Conservation (phyloP, 2,113 vertebrate species). For the Hirundichthys speculiger region DNA sequence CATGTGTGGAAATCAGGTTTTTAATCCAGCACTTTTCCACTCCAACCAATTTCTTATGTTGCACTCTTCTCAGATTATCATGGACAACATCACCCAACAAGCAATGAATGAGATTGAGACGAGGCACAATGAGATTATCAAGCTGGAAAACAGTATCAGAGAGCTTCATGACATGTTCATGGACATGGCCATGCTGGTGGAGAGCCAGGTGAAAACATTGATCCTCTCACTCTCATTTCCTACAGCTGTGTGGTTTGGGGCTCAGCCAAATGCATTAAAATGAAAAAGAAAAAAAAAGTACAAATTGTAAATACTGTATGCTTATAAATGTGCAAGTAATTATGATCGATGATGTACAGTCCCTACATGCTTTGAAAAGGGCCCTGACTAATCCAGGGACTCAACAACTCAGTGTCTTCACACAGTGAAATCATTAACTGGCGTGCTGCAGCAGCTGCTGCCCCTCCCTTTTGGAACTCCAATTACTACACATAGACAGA, state of each 20-base stretch:
- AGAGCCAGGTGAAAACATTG: slow-evolving; percentile 89
- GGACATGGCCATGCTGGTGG: slow-evolving; percentile 99
- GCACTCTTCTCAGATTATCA: slow-evolving; percentile 87
- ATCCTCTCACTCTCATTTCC: neutral
- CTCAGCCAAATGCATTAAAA: slow-evolving; percentile 23
- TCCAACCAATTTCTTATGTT: neutral
- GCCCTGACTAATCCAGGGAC: neutral
- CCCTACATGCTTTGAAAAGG: neutral
- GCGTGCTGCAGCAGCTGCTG: slow-evolving; percentile 13
- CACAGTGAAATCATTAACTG: slow-evolving; percentile 23
- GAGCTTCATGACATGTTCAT: slow-evolving; percentile 99
- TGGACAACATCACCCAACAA: slow-evolving; percentile 97
- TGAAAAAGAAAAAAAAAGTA: neutral
- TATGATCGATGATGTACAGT: neutral
- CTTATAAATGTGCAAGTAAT: slow-evolving; percentile 8
- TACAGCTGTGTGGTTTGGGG: slow-evolving; percentile 29
- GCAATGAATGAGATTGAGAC: slow-evolving; percentile 97
- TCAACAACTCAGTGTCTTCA: slow-evolving; percentile 4
- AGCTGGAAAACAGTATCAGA: slow-evolving; percentile 95
- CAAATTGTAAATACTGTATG: neutral
- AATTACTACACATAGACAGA: neutral
- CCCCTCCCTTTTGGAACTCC: slow-evolving; percentile 1
- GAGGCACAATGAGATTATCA: slow-evolving; percentile 94
- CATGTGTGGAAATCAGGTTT: neutral
- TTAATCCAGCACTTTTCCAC: neutral